Percentiles rank a stretch among this genome's conserved stretches.
These are phyloP conservation scores for Pheosia tremula DNA, from an alignment of 2,888 invertebrate genomes.

Conservation along the genomic window DNA sequence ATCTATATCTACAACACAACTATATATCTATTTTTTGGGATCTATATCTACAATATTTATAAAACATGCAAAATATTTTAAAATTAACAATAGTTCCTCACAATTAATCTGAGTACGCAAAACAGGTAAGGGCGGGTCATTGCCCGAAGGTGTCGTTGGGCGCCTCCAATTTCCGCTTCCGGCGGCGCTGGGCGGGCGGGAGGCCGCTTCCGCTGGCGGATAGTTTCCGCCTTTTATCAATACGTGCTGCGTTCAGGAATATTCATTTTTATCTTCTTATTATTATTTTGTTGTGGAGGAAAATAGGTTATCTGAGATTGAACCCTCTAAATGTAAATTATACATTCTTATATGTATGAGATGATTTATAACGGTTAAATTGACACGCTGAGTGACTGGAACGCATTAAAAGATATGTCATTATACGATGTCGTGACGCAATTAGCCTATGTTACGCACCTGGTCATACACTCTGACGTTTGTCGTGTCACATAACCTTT, in stretches of 20 bases:
- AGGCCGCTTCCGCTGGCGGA: slow-evolving; percentile 34
- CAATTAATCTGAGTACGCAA: neutral
- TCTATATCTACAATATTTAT: too few relatives aligned
- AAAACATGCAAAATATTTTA: neutral
- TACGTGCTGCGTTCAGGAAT: slow-evolving; percentile 16
- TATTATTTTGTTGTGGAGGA: neutral
- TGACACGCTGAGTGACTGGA: slow-evolving; percentile 1
- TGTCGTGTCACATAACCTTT: neutral
- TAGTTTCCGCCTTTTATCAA: slow-evolving; percentile 45
- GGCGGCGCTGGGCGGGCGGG: slow-evolving; percentile 24
- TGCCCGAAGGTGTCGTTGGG: slow-evolving; percentile 41
- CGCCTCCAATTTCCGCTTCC: slow-evolving; percentile 45
- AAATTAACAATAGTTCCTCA: neutral
- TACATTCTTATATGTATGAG: too few relatives aligned
- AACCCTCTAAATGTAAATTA: too few relatives aligned
- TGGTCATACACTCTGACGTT: neutral
- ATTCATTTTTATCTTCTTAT: slow-evolving; percentile 12
- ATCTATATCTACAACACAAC: too few relatives aligned
- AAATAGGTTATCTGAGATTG: neutral
- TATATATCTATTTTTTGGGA: too few relatives aligned
- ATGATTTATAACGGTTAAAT: neutral
- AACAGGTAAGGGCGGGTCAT: slow-evolving; percentile 26
- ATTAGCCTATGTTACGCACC: neutral
- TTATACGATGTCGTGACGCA: neutral
- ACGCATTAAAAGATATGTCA: neutral